Base-by-base conservation (phyloP, 2,888 invertebrate genomes). In the Sisyra terminalis region DNA sequence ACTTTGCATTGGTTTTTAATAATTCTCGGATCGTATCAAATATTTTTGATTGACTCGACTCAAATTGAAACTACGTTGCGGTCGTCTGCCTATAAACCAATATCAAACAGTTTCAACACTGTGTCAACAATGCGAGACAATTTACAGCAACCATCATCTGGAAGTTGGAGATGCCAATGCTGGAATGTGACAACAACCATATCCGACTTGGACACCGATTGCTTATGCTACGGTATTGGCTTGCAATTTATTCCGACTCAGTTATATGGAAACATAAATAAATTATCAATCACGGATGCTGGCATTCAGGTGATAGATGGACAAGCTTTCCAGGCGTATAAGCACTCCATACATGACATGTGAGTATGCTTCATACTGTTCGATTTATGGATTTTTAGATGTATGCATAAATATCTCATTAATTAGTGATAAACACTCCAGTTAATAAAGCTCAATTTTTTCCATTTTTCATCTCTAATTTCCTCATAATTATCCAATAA, bases 271-370 rank as follows among this genome's bases (percentile, higher is more conserved):
- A 51, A 47, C 30, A 45, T 62, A 24, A 51, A 52, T 24, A 56
- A 57, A 43, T 50, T 63, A 31, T 57, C 54, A 7, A 48, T 63
- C n/a, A 57, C 58, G 5, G 57, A 61, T 48, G 53, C 59, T 9
- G 54, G 57, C 37, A 57, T 63, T 4, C 53, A 44, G 32, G 48
- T 49, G 37, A 50, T 63, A 9, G 51, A 48, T 4, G 54, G 49
- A 31, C 51, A 52, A 46, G 55, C 55, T 3, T 53, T 62, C 35
- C 53, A 59, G 42, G 54, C 56, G 0, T 63, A 63, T 44, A 56
- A 52, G 39, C 46, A 46, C n/a, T 55, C 54, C 3, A 45, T 63
- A n/a, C 53, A 52, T 46, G 63, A 63, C 38, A 54, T 63, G 62
- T 63, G 53, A 59, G 63, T 58, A 43, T 16, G 10, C 18, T 29